phyloP scores from a whole-genome alignment of 1,140 invertebrate species.

The Zaprionus nigranus region DNA sequence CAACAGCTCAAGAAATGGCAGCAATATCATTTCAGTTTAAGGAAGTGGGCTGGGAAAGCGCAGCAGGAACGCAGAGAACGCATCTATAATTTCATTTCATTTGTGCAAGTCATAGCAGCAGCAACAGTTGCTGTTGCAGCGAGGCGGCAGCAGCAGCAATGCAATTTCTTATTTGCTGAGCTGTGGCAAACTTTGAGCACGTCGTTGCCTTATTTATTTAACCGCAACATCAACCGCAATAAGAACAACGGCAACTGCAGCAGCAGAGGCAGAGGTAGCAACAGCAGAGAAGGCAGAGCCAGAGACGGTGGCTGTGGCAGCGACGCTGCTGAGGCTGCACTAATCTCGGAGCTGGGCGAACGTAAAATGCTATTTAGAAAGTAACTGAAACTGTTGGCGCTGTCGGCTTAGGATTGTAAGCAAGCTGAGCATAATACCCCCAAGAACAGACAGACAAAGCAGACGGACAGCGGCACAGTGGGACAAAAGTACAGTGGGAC shows the following conservation, averaged over 20 bases:
- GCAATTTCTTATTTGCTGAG: conserved; percentile 53
- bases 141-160: conserved; percentile 2
- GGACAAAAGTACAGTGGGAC: conserved; percentile 1
- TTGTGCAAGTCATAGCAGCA: conserved; percentile 46
- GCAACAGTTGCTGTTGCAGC: conserved; percentile 6
- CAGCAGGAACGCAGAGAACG: conserved; percentile 31
- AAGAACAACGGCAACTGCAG: conserved; percentile 60
- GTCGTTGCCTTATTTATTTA: conserved; percentile 77
- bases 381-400: conserved; percentile 68
- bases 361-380: conserved; percentile 73
- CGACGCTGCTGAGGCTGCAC: conserved; percentile 33
- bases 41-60: conserved; percentile 67
- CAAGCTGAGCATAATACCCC: conserved; percentile 44
- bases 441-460: not conserved
- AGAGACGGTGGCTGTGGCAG: not conserved
- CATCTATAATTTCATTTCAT: conserved; percentile 68
- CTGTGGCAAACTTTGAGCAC: conserved; percentile 49
- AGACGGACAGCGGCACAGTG: not conserved
- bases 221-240: conserved; percentile 79
- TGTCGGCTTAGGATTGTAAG: conserved; percentile 75
- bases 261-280: conserved; percentile 7
- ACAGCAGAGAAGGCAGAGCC: not conserved
- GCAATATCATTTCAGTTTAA: conserved; percentile 51
- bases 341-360: conserved; percentile 40
- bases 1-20: conserved; percentile 2